Percentiles rank a stretch among this genome's conserved stretches.
Evolutionary conservation across 2,888 invertebrate genomes (phyloP).

Genomic region (Atrina japonica): DNA sequence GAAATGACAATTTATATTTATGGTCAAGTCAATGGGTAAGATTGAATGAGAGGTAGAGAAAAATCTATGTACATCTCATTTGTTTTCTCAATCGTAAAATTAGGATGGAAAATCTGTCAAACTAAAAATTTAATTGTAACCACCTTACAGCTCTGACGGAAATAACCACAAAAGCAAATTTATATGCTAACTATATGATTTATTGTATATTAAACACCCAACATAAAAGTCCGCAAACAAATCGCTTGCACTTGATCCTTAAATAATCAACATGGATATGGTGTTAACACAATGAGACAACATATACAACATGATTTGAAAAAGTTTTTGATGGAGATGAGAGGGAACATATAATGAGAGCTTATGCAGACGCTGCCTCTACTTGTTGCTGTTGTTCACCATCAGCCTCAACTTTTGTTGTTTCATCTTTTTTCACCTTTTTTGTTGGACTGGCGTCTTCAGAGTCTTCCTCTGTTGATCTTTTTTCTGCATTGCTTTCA

Average conservation of each 20-base stretch:
- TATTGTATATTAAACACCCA: slow-evolving; percentile 31
- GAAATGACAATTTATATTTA: too few relatives aligned
- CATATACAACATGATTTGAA: slow-evolving; percentile 42
- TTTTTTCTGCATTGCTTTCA: slow-evolving; percentile 51
- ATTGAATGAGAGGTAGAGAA: too few relatives aligned
- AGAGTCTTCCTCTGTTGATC: slow-evolving; percentile 58
- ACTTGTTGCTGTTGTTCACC: slow-evolving; percentile 52
- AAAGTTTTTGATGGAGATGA: slow-evolving; percentile 34
- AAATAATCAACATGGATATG: slow-evolving; percentile 39
- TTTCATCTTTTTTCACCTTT: slow-evolving; percentile 63
- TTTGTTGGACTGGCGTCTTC: slow-evolving; percentile 69
- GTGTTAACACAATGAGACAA: slow-evolving; percentile 41
- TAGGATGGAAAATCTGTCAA: too few relatives aligned
- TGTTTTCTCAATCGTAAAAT: too few relatives aligned
- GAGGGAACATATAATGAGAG: neutral
- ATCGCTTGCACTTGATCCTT: slow-evolving; percentile 37
- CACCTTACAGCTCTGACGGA: too few relatives aligned
- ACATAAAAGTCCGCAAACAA: slow-evolving; percentile 31
- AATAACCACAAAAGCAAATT: too few relatives aligned
- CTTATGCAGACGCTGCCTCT: slow-evolving; percentile 45
- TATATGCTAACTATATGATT: neutral
- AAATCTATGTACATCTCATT: too few relatives aligned
- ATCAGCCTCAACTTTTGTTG: slow-evolving; percentile 41
- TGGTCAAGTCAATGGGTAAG: too few relatives aligned
- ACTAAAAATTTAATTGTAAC: too few relatives aligned